Conservation (phyloP, 2,113 vertebrate species). For the Helogale parvula region DNA sequence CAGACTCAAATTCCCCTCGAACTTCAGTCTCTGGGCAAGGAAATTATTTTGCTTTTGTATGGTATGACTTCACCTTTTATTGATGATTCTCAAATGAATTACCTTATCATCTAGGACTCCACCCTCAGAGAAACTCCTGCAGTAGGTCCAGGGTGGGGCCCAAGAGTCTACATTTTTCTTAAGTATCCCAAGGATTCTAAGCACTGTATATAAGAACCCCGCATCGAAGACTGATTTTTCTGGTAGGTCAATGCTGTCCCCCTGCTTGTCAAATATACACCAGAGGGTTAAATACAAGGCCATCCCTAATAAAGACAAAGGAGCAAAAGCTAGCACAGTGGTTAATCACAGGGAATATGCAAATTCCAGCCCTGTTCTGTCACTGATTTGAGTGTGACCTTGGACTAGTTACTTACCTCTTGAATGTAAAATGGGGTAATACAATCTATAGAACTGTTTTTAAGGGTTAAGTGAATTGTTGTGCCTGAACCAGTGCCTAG, state of each 20-base stretch:
- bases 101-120: not conserved
- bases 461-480: not conserved
- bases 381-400: not conserved
- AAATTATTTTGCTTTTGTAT: slow-evolving; percentile 9
- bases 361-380: not conserved
- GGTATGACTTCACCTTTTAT: not conserved
- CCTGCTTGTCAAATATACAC: not conserved
- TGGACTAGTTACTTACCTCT: not conserved
- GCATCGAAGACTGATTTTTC: not conserved
- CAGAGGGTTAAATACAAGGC: not conserved
- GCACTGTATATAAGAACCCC: not conserved
- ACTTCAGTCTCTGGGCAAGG: not conserved
- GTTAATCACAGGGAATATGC: not conserved
- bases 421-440: not conserved
- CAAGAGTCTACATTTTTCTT: not conserved
- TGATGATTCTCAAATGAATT: slow-evolving; percentile 2
- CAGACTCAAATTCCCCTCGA: not conserved
- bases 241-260: not conserved
- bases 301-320: not conserved
- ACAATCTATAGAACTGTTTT: not conserved
- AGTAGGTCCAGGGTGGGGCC: not conserved
- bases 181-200: not conserved
- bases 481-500: not conserved
- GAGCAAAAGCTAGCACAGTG: not conserved
- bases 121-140: not conserved